Evolutionary conservation across 2,888 invertebrate species (phyloP), one percentile per base, ranked within the genome.

Genomic region (Ichneumon xanthorius): DNA sequence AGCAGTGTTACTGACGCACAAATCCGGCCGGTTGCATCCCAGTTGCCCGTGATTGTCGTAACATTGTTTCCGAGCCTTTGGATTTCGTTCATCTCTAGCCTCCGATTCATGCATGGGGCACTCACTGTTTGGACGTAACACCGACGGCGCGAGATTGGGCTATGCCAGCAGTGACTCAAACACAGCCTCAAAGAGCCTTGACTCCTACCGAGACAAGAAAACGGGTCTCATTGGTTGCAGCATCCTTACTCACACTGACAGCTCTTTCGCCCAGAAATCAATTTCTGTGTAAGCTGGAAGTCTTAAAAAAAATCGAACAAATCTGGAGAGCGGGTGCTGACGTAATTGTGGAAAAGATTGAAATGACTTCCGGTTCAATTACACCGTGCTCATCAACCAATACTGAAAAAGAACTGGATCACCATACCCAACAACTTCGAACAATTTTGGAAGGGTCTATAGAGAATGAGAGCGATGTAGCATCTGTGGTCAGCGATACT

Each of bases 91-190:
- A n/a, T n/a, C n/a, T n/a, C n/a, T n/a, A n/a, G n/a, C n/a, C n/a
- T n/a, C n/a, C n/a, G n/a, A n/a, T n/a, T n/a, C n/a, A n/a, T n/a
- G n/a, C n/a, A n/a, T n/a, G n/a, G n/a, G n/a, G n/a, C n/a, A n/a
- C n/a, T n/a, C n/a, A n/a, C n/a, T n/a, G n/a, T n/a, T n/a, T n/a
- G n/a, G n/a, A n/a, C n/a, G n/a, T n/a, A n/a, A n/a, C n/a, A n/a
- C 16, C 53, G 4, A 16, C 71, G 1, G 7, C 30, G n/a, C n/a
- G 11, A 37, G 26, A 33, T 33, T 5, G 33, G 11, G 33, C 53
- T 6, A 26, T 53, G 50, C 53, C 71, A n/a, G 71, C 53, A 30
- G 50, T 53, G 53, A 71, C 71, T n/a, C 33, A 50, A 71, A 71
- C 53, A n/a, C 53, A 37, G 53, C 53, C 33, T 6, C 50, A 53